Evolutionary conservation across 2,888 invertebrate genomes (phyloP), one percentile per base, ranked within the genome.

Genomic region (Chalcis sispes): DNA sequence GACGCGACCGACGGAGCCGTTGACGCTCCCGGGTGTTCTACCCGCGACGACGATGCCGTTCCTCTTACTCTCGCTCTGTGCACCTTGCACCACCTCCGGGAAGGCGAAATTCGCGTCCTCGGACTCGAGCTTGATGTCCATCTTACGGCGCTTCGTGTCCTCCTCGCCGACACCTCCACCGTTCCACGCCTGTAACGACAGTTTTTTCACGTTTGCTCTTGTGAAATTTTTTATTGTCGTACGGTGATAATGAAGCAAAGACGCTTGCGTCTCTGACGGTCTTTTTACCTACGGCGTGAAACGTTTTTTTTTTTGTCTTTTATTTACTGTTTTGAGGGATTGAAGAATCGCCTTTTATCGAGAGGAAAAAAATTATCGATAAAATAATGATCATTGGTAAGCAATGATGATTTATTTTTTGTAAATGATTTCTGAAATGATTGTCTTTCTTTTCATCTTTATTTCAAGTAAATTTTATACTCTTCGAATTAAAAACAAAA

Each of bases 31-130:
- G 29, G 85, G 87, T 72, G 84, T 87, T 85, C 78, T 81, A 80
- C 90, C 82, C 87, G 89, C 89, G 83, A 86, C 86, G 80, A 89
- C 86, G 82, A 91, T 77, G 85, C 89, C 79, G 86, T 88, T 83
- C 73, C 71, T 81, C 78, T 80, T 75, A 10, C 54, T 46, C 10
- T 72, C 75, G 58, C 50, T 77, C 40, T 65, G 81, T 75, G 79
- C 80, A 20, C 84, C 84, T 76, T 87, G 87, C 74, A 87, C 87
- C 61, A 90, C 89, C 82, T 92, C 91, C 75, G 90, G 90, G 88
- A 93, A 94, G 80, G 92, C 90, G 89, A 93, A 94, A 86, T 93
- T 92, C 58, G 93, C 92, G 84, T 94, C 92, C 85, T 94, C 94
- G 84, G 93, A 92, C 89, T 94, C 94, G 83, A 93, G 87, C 89